phyloP scores from a whole-genome alignment of 2,797 vertebrate species.

The Syngnathus acus region DNA sequence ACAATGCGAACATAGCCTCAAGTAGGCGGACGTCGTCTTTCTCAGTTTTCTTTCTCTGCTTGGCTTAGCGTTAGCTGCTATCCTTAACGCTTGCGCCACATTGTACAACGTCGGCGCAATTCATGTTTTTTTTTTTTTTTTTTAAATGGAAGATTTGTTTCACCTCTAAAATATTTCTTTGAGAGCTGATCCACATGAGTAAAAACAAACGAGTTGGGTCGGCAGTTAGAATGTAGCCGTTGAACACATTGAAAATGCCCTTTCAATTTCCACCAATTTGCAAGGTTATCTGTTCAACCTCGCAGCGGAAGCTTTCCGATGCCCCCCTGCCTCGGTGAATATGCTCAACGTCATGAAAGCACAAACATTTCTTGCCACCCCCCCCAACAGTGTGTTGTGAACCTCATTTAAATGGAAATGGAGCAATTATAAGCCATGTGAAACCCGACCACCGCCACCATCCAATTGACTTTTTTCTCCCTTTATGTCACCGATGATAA shows the following conservation, averaged over 20 bases:
- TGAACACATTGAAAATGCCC: slow-evolving; percentile 19
- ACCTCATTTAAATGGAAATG: slow-evolving; percentile 64
- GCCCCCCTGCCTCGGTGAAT: slow-evolving; percentile 21
- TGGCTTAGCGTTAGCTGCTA: too few species aligned
- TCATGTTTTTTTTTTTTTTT: too few species aligned
- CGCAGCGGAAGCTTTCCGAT: neutral
- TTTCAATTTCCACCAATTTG: slow-evolving; percentile 30
- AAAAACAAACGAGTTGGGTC: slow-evolving; percentile 1
- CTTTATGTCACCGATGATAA: slow-evolving; percentile 29
- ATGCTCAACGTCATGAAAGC: slow-evolving; percentile 34
- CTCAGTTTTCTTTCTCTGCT: too few species aligned
- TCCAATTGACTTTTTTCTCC: slow-evolving; percentile 28
- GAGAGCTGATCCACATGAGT: neutral
- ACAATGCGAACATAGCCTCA: too few species aligned
- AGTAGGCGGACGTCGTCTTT: too few species aligned
- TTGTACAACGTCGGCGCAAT: too few species aligned
- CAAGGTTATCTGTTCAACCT: slow-evolving; percentile 14
- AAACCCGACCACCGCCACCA: slow-evolving; percentile 43
- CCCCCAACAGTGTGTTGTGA: slow-evolving; percentile 38
- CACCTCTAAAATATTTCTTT: too few species aligned
- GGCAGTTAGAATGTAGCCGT: neutral
- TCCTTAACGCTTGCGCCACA: too few species aligned
- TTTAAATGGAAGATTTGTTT: too few species aligned
- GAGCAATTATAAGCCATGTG: slow-evolving; percentile 52
- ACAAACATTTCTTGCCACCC: slow-evolving; percentile 28